Conservation (phyloP, 2,113 vertebrate genomes). For the Calypte anna region DNA sequence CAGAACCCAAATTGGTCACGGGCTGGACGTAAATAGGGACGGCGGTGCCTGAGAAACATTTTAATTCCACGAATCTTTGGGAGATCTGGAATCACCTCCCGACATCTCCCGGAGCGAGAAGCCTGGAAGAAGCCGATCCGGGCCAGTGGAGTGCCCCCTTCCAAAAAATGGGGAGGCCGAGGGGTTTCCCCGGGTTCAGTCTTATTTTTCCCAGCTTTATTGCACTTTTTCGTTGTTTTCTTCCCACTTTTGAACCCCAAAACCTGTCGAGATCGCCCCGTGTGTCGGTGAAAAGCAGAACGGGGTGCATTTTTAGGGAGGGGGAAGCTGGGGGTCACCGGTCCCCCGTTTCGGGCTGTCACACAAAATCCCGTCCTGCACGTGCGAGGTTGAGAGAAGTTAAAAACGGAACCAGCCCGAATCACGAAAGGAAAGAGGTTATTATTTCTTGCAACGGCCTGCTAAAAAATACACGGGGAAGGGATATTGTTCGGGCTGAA, state of each 20-base stretch:
- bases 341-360: neutral
- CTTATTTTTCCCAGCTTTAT: neutral
- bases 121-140: neutral
- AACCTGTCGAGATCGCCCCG: rapidly evolving
- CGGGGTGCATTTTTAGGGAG: neutral
- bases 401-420: neutral
- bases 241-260: neutral
- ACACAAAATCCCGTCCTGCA: neutral
- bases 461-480: neutral
- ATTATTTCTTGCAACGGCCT: neutral
- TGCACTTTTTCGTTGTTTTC: neutral
- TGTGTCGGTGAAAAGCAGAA: rapidly evolving
- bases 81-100: neutral
- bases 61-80: neutral
- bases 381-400: neutral
- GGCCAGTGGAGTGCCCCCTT: neutral
- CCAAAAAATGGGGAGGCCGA: neutral
- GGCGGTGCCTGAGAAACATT: neutral
- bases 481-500: rapidly evolving
- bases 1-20: neutral
- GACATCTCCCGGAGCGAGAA: neutral
- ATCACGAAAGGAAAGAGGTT: rapidly evolving
- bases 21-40: neutral
- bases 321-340: neutral
- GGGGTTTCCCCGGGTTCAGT: neutral